Conservation (phyloP, 2,888 invertebrate genomes). For the Athetis lepigone region DNA sequence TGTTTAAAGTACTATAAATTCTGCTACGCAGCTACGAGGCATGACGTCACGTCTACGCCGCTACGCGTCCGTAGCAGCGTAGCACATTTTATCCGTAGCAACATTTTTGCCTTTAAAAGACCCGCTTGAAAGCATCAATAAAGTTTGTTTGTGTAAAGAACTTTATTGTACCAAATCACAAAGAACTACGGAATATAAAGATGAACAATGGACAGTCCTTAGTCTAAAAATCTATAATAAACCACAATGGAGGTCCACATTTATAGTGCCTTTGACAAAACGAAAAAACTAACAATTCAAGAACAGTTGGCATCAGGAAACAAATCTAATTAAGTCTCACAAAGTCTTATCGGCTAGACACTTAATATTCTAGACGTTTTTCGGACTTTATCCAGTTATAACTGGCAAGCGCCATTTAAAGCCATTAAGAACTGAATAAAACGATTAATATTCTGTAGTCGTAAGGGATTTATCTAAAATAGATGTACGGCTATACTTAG, state of each 20-base stretch:
- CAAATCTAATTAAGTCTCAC: constrained; percentile 20
- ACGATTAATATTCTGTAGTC: constrained; percentile 59
- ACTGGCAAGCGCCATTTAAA: constrained; percentile 49
- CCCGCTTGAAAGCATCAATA: constrained; percentile 6
- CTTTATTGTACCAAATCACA: constrained; percentile 4
- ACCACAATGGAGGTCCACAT: not conserved
- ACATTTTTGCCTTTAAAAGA: not conserved
- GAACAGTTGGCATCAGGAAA: constrained; percentile 14
- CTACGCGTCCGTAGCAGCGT: constrained; percentile 16
- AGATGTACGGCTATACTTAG: constrained; percentile 33
- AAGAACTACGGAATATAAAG: constrained; percentile 3
- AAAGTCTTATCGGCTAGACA: constrained; percentile 31
- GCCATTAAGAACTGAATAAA: constrained; percentile 60
- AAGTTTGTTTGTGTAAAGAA: constrained; percentile 17
- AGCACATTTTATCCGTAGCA: not conserved
- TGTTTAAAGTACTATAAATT: too few species aligned
- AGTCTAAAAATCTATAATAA: not conserved
- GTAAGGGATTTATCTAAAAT: constrained; percentile 57
- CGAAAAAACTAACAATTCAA: not conserved
- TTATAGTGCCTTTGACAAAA: not conserved
- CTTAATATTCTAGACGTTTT: constrained; percentile 56
- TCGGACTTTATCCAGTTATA: constrained; percentile 54
- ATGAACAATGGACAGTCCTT: not conserved
- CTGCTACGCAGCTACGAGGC: constrained; percentile 9
- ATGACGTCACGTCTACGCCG: constrained; percentile 24